phyloP scores from a whole-genome alignment of 2,113 vertebrate species.

The Carassius gibelio region DNA sequence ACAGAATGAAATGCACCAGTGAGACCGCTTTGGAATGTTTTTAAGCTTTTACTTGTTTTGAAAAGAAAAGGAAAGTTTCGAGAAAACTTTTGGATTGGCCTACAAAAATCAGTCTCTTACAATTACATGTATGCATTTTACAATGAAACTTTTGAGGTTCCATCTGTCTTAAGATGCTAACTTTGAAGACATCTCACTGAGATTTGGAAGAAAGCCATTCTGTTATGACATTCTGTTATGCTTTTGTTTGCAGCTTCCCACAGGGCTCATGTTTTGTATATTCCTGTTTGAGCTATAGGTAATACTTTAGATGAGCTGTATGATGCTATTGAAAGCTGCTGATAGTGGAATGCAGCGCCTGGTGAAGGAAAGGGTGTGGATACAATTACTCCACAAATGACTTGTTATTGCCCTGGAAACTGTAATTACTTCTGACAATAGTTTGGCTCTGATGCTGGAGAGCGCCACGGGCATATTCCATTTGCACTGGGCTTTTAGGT shows the following conservation, averaged over 20 bases:
- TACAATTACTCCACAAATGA: constrained; percentile 60
- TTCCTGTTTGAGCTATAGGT: neutral
- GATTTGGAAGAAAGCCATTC: too few relatives aligned
- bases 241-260: too few relatives aligned
- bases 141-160: neutral
- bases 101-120: too few relatives aligned
- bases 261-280: too few relatives aligned
- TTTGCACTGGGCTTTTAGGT: neutral
- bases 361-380: constrained; percentile 48
- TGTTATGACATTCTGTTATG: too few relatives aligned
- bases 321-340: constrained; percentile 22
- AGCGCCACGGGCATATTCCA: constrained; percentile 25
- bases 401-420: constrained; percentile 55
- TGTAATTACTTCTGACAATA: constrained; percentile 58
- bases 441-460: neutral
- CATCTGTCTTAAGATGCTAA: neutral
- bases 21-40: too few relatives aligned
- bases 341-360: constrained; percentile 41
- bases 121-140: neutral
- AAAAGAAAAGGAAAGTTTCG: too few relatives aligned
- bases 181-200: neutral
- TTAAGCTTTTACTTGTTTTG: too few relatives aligned
- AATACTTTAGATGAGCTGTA: neutral
- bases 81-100: too few relatives aligned
- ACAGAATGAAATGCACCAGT: too few relatives aligned